Evolutionary conservation across 1,140 invertebrate genomes (phyloP).

Genomic region (Drosophila prosaltans): DNA sequence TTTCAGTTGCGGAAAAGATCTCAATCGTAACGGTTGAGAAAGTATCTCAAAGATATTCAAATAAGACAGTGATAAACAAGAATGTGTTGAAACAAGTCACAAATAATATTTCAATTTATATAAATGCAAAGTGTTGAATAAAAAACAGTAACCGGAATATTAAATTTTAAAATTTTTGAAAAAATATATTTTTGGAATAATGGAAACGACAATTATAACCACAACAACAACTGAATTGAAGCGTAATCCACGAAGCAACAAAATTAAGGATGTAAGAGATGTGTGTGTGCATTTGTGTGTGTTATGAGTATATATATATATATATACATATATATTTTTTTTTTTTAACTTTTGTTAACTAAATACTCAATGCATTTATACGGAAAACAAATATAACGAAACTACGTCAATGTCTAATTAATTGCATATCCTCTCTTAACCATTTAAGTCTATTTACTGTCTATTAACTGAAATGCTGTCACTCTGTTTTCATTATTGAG

Average conservation of each 20-base stretch:
- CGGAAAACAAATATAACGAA: conserved; percentile 32
- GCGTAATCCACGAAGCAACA: conserved; percentile 43
- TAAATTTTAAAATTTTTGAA: not conserved
- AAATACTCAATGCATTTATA: not conserved
- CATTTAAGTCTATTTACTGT: conserved; percentile 54
- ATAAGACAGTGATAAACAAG: conserved; percentile 12
- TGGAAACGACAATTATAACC: conserved; percentile 72
- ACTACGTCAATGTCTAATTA: conserved; percentile 64
- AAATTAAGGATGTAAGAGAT: conserved; percentile 65
- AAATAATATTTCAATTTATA: conserved; percentile 1
- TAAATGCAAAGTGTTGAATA: not conserved
- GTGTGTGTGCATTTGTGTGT: not conserved
- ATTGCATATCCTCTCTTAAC: conserved; percentile 48
- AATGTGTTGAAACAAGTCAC: conserved; percentile 4
- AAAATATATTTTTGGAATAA: conserved; percentile 36
- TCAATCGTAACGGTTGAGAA: conserved; percentile 59
- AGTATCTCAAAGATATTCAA: conserved; percentile 19
- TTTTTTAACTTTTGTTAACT: not conserved
- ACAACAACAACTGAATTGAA: conserved; percentile 57
- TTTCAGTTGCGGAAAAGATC: conserved; percentile 60
- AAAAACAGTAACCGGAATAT: not conserved
- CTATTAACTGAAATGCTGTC: conserved; percentile 41
- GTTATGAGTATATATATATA: no score
- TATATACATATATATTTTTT: no score
- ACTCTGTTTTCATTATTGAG: conserved; percentile 11